Evolutionary conservation across 1,140 invertebrate genomes (phyloP), one percentile per base, ranked within the genome.

Genomic region (Heliconius congener): DNA sequence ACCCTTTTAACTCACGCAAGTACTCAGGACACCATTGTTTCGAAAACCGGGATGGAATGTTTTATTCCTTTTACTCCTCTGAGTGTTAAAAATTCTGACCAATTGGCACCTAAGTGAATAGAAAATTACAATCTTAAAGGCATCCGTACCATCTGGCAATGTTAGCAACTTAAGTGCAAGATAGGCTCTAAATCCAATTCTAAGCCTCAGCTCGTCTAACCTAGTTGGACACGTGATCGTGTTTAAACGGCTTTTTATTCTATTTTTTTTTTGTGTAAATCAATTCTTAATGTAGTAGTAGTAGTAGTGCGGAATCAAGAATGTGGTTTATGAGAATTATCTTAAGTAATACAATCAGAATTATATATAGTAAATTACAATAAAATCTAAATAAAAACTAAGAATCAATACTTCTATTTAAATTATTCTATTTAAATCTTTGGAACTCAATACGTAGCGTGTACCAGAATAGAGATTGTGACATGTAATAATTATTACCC

Each of bases 71-170:
- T 66, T 39, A 37, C 8, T 72, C 9, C 37, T 72, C 37, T 18
- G 19, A 72, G 19, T 39, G 18, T 16, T 52, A 66, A 66, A 66
- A 66, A 30, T 66, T 66, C 60, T 66, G 11, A 66, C 60, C 60
- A 66, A 66, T 66, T 72, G 18, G 16, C 18, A 72, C 18, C 71
- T 72, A 72, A 72, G 19, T 42, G 71, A 72, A 42, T 72, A 72
- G 71, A 72, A 72, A 72, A 72, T 72, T 42, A 72, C 71, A 39
- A 19, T 72, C 71, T 72, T 72, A 42, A 72, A 72, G 37, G 37
- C 60, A 16, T 27, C 60, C 60, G 60, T 66, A 72, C 71, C 71
- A 72, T 72, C 71, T 72, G 71, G 71, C 34, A 27, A 23, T 39
- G 71, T 30, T 27, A 66, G 11, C 5, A 66, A 66, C 23, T 66